Conservation (phyloP, 2,888 invertebrate species). For the Amaurobius ferox region DNA sequence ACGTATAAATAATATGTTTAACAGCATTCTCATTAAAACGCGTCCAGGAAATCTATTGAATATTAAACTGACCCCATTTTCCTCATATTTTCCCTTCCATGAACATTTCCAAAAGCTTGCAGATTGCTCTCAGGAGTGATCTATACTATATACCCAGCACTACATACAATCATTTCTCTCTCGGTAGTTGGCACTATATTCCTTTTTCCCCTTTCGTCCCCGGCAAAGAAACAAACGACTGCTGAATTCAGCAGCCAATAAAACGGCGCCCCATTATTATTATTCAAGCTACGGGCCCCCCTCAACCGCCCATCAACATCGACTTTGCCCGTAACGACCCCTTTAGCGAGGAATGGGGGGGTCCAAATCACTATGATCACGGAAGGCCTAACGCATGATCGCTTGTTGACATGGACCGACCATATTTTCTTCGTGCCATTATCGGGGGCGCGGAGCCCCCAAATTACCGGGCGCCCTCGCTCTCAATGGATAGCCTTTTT, state of each 20-base stretch:
- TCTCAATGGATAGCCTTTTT: slow-evolving; percentile 67
- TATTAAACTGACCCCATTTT: no score
- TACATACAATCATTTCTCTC: no score
- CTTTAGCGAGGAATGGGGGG: not conserved
- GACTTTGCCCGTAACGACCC: slow-evolving; percentile 3
- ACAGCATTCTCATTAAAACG: no score
- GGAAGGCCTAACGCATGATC: slow-evolving; percentile 57
- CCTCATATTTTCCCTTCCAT: no score
- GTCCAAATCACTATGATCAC: slow-evolving; percentile 57
- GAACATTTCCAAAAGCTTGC: no score
- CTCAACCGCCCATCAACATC: not conserved
- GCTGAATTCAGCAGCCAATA: slow-evolving; percentile 1
- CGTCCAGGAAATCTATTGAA: no score
- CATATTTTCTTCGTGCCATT: slow-evolving; percentile 67
- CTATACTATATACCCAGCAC: no score
- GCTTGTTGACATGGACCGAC: slow-evolving; percentile 56
- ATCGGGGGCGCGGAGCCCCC: slow-evolving; percentile 50
- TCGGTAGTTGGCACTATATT: no score
- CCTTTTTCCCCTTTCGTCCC: not conserved
- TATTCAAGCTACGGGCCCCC: slow-evolving; percentile 41
- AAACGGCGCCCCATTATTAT: slow-evolving; percentile 44
- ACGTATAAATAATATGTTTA: no score
- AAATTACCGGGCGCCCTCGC: slow-evolving; percentile 54
- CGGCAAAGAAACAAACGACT: not conserved
- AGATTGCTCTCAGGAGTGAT: no score